Conservation (phyloP, 2,888 invertebrate genomes). For the Caenorhabditis angaria region DNA sequence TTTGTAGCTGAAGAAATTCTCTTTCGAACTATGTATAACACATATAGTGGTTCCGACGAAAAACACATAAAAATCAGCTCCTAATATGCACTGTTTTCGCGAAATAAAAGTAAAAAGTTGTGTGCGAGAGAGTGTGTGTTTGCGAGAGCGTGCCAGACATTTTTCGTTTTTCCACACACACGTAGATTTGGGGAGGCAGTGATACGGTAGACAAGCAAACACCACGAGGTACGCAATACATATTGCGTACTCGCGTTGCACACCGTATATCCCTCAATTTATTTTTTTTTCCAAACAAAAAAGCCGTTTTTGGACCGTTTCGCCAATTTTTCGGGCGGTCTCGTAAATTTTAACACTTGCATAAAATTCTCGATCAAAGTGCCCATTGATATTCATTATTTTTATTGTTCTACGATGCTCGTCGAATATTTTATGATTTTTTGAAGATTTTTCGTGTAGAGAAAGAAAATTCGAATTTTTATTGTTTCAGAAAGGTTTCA, state of each 20-base stretch:
- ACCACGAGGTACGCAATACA: background rate
- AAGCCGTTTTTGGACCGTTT: background rate
- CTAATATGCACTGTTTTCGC: no score
- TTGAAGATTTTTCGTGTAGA: background rate
- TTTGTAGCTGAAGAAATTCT: no score
- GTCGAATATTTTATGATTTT: slow-evolving; percentile 4
- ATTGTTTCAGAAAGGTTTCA: background rate
- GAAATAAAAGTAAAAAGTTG: no score
- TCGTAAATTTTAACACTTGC: background rate
- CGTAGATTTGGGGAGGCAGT: no score
- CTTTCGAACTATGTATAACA: no score
- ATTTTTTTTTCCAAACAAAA: background rate
- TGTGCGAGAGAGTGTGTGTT: no score
- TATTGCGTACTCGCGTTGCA: background rate
- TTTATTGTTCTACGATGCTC: background rate
- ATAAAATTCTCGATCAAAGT: background rate
- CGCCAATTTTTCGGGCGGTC: background rate
- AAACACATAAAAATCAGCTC: no score
- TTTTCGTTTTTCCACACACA: no score
- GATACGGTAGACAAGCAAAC: background rate
- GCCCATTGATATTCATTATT: background rate
- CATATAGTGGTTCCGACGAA: no score
- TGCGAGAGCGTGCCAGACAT: no score
- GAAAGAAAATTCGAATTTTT: background rate
- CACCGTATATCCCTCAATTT: background rate